Base-by-base conservation (phyloP, 2,888 invertebrate species). In the Pandemis cinnamomeana region DNA sequence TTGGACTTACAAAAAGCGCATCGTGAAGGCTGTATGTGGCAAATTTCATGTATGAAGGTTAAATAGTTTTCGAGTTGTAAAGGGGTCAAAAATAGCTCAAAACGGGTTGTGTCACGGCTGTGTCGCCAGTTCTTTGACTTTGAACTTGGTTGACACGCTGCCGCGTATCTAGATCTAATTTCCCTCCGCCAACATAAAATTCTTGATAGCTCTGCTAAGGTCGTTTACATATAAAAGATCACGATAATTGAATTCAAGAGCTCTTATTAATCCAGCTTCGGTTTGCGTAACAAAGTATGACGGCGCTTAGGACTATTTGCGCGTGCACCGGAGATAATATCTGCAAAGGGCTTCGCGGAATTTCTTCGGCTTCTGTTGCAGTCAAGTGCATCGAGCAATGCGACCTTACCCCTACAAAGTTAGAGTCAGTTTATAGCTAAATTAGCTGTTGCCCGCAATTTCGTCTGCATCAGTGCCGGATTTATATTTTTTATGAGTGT, bases 281-380 rank as follows among this genome's bases (percentile, higher is more conserved):
- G 42, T 61, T 70, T 70, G 64, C 48, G 48, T 51, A 66, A 74
- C 64, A 27, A 27, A 44, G 63, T n/a, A 42, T 42, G 61, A 7
- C 15, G 15, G 13, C 42, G 41, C 44, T 48, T 48, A 64, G 7
- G 63, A 41, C 46, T 66, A 53, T 66, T 69, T 58, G 69, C 63
- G 67, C 27, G 42, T 42, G 44, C 63, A 42, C 67, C 42, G 67
- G 75, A 72, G n/a, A 51, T 62, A 63, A 51, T 62, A 63, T 66
- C 42, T 68, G 55, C 68, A 71, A 72, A 72, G 10, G 77, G 77
- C 77, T 77, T 77, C 77, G 48, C 27, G 48, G 75, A 62, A 75
- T 75, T 77, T 68, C 66, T 72, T 55, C 7, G 75, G 77, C 75
- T 77, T 77, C 77, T 66, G 58, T 67, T 67, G 62, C 46, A 70